Base-by-base conservation (phyloP, 1,140 invertebrate genomes). In the Branchinecta lindahli region DNA sequence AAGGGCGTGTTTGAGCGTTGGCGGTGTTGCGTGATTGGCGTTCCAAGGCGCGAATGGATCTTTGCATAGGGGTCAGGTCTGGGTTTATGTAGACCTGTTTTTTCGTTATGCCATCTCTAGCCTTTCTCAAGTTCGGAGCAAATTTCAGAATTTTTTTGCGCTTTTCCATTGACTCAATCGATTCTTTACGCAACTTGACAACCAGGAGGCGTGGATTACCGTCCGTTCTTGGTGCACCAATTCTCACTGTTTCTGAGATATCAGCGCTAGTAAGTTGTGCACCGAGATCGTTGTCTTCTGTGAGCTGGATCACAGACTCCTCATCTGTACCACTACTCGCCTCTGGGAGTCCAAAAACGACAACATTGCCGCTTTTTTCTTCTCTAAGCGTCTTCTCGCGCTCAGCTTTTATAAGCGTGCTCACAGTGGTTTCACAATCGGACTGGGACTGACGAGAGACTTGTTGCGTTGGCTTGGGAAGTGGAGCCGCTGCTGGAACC, bases 141-240 rank as follows among this genome's bases (percentile, higher is more conserved):
- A 9, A n/a, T n/a, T 52, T 52, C 47, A 52, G 47, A n/a, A 52
- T 52, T 9, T 52, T 52, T 52, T 52, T 52, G 47, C 47, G 47
- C n/a, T 52, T 52, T 52, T 52, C 47, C n/a, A 9, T 9, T 9
- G n/a, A 9, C 9, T 52, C 9, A 52, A 9, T n/a, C n/a, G 47
- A 9, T 9, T 52, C 47, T n/a, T 52, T 52, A 52, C 47, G n/a
- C 47, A 52, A n/a, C 47, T 52, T n/a, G n/a, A n/a, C 47, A n/a
- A 52, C 47, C n/a, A 52, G n/a, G 9, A n/a, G n/a, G 47, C 47
- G n/a, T 52, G 47, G 47, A 9, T 52, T 52, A 9, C 47, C 47
- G n/a, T 52, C 47, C n/a, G n/a, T n/a, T n/a, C 47, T 9, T 52
- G 9, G 47, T 52, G 9, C n/a, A 9, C 47, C 47, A 52, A 52